phyloP scores from a whole-genome alignment of 2,113 vertebrate genomes.

The Equus quagga region DNA sequence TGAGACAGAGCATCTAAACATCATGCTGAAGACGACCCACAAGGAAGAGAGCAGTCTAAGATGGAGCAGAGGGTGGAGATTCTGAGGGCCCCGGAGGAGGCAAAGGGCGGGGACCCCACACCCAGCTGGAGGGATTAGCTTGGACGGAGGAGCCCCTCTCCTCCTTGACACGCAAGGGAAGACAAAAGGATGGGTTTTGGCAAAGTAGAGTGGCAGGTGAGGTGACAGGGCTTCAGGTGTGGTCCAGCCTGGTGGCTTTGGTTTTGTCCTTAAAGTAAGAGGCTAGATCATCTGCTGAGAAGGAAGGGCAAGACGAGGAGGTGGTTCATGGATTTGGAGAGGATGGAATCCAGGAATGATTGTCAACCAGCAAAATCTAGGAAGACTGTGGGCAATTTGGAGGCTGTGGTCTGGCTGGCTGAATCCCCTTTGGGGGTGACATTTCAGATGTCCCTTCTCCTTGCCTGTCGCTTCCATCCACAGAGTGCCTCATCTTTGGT shows the following conservation, averaged over 20 bases:
- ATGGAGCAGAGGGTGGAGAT: no score
- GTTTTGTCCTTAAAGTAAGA: background rate
- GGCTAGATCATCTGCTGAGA: no score
- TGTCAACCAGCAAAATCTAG: background rate
- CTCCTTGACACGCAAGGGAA: background rate
- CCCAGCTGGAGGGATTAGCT: background rate
- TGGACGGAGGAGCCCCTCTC: accelerated
- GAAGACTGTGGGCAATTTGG: background rate
- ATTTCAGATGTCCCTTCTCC: background rate
- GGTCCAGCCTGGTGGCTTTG: background rate
- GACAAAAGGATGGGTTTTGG: accelerated
- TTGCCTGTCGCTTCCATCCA: background rate
- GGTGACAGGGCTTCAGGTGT: background rate
- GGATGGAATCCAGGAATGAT: background rate
- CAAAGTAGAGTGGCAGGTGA: no score
- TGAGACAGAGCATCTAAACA: accelerated
- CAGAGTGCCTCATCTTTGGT: background rate
- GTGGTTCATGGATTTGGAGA: background rate
- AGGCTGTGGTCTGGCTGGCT: slow-evolving; percentile 60
- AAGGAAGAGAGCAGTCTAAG: background rate
- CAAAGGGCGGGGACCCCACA: background rate
- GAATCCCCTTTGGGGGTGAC: background rate
- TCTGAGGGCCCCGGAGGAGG: no score
- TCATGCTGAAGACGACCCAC: accelerated
- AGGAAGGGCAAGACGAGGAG: background rate